Conservation (phyloP, 2,888 invertebrate genomes). For the Sussaba pulchella region DNA sequence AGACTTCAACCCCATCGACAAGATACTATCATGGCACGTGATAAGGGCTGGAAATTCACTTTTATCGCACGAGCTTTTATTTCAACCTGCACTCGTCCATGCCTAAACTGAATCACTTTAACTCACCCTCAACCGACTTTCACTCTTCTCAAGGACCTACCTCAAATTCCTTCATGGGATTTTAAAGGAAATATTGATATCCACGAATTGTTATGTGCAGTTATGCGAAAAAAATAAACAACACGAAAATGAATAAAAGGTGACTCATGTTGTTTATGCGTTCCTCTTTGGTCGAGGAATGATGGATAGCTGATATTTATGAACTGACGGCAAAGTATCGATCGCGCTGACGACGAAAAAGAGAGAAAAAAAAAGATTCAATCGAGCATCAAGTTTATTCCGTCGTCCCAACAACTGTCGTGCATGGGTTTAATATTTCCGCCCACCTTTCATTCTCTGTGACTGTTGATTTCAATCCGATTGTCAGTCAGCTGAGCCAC, state of each 20-base stretch:
- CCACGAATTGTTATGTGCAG: conserved; percentile 47
- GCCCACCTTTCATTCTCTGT: background rate
- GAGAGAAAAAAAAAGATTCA: conserved; percentile 2
- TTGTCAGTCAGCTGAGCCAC: background rate
- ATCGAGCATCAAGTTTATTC: conserved; percentile 35
- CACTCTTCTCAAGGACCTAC: conserved; percentile 31
- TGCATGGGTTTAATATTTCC: conserved; percentile 7
- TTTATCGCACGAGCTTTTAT: conserved; percentile 54
- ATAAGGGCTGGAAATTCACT: too few species aligned
- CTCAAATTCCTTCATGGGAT: conserved; percentile 61
- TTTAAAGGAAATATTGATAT: conserved; percentile 62
- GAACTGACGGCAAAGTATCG: conserved; percentile 32
- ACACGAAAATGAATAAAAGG: conserved; percentile 17
- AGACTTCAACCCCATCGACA: conserved; percentile 19
- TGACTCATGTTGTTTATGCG: conserved; percentile 18
- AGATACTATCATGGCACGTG: too few species aligned
- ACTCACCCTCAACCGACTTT: conserved; percentile 31
- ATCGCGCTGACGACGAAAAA: conserved; percentile 2
- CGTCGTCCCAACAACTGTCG: conserved; percentile 1
- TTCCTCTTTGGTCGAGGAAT: conserved; percentile 12
- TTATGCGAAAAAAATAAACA: conserved; percentile 37
- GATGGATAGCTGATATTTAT: conserved; percentile 59
- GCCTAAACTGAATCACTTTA: too few species aligned
- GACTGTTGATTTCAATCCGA: conserved; percentile 48
- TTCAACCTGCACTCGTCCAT: conserved; percentile 3